Conservation (phyloP, 2,797 vertebrate genomes). For the Glossophaga mutica region DNA sequence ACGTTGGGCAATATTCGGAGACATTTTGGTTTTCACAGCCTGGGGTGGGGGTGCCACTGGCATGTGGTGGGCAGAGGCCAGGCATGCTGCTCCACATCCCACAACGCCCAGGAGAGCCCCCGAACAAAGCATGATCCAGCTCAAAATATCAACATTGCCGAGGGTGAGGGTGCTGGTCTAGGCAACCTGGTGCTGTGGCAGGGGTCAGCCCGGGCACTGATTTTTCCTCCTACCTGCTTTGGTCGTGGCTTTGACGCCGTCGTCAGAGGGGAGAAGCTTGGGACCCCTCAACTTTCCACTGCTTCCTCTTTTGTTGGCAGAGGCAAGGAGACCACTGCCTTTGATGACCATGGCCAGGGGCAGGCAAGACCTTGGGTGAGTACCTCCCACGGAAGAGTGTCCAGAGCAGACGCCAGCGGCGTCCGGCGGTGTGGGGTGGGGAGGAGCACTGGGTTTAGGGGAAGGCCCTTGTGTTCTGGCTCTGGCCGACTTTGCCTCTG, state of each 20-base stretch:
- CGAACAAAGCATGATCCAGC: not conserved
- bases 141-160: accelerated
- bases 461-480: not conserved
- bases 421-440: not conserved
- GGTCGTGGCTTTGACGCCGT: not conserved
- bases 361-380: not conserved
- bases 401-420: not conserved
- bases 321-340: not conserved
- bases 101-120: not conserved
- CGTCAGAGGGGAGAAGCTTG: not conserved
- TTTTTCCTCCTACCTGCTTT: not conserved
- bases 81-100: not conserved
- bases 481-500: not conserved
- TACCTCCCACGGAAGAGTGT: accelerated
- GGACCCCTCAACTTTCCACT: not conserved
- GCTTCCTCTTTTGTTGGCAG: not conserved
- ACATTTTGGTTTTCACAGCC: not conserved
- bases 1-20: not conserved
- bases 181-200: not conserved
- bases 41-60: not conserved
- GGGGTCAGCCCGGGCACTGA: not conserved
- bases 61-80: not conserved
- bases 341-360: not conserved
- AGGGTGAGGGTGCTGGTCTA: not conserved
- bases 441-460: not conserved